These are phyloP conservation scores for Lacerta viridis DNA, from an alignment of 2,797 vertebrate genomes.

Conservation along the genomic window DNA sequence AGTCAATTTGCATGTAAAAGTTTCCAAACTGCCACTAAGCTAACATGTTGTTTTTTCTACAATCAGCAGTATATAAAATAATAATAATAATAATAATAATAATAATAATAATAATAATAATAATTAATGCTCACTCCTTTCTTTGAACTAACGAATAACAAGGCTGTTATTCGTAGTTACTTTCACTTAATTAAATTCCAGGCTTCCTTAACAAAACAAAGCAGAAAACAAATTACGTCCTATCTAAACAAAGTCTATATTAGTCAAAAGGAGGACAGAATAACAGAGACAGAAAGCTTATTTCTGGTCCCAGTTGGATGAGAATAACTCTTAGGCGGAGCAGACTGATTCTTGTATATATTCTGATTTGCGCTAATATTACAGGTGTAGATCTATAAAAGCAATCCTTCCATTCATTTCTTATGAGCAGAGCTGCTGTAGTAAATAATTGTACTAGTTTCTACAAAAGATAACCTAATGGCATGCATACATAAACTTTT, in stretches of 20 bases:
- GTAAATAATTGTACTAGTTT: background rate
- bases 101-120: too few species aligned
- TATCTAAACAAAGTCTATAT: constrained; percentile 71
- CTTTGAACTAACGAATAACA: background rate
- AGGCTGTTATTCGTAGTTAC: constrained; percentile 30
- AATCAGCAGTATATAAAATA: too few species aligned
- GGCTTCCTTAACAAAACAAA: constrained; percentile 63
- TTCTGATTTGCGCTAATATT: background rate
- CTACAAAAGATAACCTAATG: constrained; percentile 52
- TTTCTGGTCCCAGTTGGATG: constrained; percentile 52
- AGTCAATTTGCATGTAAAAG: background rate
- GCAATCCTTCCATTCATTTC: background rate
- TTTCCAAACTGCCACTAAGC: background rate
- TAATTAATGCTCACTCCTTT: background rate
- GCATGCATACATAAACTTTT: constrained; percentile 54
- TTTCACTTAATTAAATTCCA: constrained; percentile 58
- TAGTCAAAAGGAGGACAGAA: constrained; percentile 60
- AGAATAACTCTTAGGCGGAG: constrained; percentile 47
- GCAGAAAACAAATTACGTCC: constrained; percentile 59
- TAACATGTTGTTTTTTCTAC: too few species aligned
- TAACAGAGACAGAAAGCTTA: constrained; percentile 61
- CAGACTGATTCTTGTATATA: background rate
- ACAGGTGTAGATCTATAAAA: constrained; percentile 12
- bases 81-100: too few species aligned
- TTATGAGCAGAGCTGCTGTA: background rate